phyloP scores from a whole-genome alignment of 2,888 invertebrate genomes.

The Hanleya hanleyi region DNA sequence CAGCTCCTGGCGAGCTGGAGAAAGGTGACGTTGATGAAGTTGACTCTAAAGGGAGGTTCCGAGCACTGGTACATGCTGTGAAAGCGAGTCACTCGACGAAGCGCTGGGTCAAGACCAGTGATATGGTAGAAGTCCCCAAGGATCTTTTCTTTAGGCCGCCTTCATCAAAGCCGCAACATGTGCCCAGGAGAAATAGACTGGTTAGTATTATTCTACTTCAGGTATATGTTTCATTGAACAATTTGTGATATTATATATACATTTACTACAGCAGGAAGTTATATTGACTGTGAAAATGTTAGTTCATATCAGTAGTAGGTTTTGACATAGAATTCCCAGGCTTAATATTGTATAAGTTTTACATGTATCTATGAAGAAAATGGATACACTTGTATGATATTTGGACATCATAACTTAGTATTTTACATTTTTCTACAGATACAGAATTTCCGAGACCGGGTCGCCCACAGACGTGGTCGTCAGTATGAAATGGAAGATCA shows the following conservation, averaged over 20 bases:
- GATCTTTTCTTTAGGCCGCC: background rate
- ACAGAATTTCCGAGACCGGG: background rate
- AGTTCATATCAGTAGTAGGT: no score
- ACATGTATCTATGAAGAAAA: no score
- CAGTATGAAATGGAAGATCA: no score
- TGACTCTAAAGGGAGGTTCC: background rate
- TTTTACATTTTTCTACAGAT: background rate
- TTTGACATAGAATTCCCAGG: no score
- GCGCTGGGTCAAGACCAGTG: background rate
- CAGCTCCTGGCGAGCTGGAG: background rate
- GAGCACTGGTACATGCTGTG: slow-evolving; percentile 1
- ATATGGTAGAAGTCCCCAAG: slow-evolving; percentile 3
- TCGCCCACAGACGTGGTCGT: background rate
- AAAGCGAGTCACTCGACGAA: background rate
- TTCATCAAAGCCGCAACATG: background rate
- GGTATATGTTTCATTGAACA: no score
- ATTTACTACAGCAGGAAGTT: no score
- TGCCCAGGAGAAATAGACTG: background rate
- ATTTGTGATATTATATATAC: no score
- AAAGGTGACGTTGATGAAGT: slow-evolving; percentile 2
- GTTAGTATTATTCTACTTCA: no score
- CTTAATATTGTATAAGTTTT: no score
- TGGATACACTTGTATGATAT: no score
- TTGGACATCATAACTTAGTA: no score
- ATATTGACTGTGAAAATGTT: no score